Evolutionary conservation across 2,888 invertebrate genomes (phyloP), one percentile per base, ranked within the genome.

Genomic region (Lumbricus terrestris): DNA sequence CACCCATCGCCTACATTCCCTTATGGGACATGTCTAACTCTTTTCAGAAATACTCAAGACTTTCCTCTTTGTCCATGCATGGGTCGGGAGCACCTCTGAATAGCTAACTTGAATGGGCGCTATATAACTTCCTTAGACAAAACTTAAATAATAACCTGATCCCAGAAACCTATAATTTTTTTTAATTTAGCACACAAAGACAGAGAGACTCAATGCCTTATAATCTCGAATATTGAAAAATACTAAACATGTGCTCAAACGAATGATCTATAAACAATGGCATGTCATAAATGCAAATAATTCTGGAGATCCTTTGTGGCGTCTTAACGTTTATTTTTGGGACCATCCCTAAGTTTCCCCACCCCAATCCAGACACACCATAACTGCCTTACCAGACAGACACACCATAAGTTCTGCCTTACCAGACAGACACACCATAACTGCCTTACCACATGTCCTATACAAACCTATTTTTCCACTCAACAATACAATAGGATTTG

Each of bases 391-490:
- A 93, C 94, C 93, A 92, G 34, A 35, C 85, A 85, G 85, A 85
- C 85, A 85, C 94, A 93, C 93, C 93, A 93, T 91, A 92, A 89
- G n/a, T n/a, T n/a, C 91, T 69, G 91, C 91, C 91, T 91, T 93
- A 93, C 69, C n/a, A 85, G 34, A 35, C 85, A 85, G 85, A 85
- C 85, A 85, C 94, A 93, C 93, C 93, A 93, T 91, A 92, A 89
- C 91, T 69, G 91, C 91, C 91, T 91, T 93, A 93, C 94, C 93
- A 92, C 54, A 42, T 40, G 16, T 85, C 40, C 82, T 42, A 89
- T 89, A 90, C 54, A 42, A 90, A 90, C 88, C 88, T 90, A 85
- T 85, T 85, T 85, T n/a, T 85, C 85, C 20, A 85, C 34, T 85
- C 85, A 85, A 85, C 85, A 85, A 35, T 23, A 85, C 85, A 85